Evolutionary conservation across 1,140 invertebrate genomes (phyloP), one percentile per base, ranked within the genome.

Genomic region (Neodiprion lecontei): DNA sequence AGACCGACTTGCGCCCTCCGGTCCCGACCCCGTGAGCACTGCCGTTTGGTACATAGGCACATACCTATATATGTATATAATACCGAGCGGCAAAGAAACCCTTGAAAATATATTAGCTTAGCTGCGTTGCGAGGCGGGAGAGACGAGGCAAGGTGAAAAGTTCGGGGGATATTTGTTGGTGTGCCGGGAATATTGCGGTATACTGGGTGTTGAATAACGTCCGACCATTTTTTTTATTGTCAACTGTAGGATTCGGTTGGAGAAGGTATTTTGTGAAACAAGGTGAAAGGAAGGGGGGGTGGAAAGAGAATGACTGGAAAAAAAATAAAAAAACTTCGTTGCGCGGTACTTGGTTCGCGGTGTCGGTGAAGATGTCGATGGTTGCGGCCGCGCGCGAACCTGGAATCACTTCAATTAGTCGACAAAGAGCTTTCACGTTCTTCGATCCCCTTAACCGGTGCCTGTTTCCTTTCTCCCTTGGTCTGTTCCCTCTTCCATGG

Each of bases 381-480:
- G 28, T 40, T 40, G 28, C 53, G 53, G 53, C n/a, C 53, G 53
- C 28, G 28, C 53, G 53, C 5, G 53, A 61, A 17, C 11, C 53
- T 8, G 53, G 8, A 61, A 61, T 61, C 53, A 61, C 53, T 61
- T 61, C 53, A 61, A 61, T 61, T 61, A 61, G 53, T 61, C n/a
- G 53, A 17, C 9, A 0, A 1, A 61, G 53, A 17, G 53, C 11
- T 17, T 61, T 61, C 28, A 2, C 28, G 28, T 40, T 40, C 28
- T 40, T 5, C 28, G 28, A 5, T 61, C 53, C n/a, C 53, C 53
- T 12, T 17, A 4, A 61, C 53, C 11, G 11, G 28, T 40, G 28
- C 28, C 28, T 40, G 28, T 40, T 40, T 40, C 28, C n/a, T 17
- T 61, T 5, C 11, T 17, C n/a, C 0, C n/a, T 61, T 12, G n/a